Conservation (phyloP, 2,888 invertebrate species). For the Keiferia lycopersicella region DNA sequence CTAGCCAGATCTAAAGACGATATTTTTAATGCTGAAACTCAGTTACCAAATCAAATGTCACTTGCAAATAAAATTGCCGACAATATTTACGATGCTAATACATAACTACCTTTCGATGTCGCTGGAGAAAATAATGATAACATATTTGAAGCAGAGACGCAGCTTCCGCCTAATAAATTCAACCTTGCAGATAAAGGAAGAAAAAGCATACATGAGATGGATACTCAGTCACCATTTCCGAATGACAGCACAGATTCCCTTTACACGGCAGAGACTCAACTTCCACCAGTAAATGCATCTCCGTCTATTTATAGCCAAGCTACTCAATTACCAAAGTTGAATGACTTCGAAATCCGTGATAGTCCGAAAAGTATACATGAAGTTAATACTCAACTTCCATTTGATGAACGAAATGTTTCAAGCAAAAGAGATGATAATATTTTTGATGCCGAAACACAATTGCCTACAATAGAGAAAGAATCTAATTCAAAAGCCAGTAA, state of each 20-base stretch:
- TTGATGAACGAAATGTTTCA: slow-evolving; percentile 29
- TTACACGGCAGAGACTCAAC: slow-evolving; percentile 52
- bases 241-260: slow-evolving; percentile 50
- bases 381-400: slow-evolving; percentile 16
- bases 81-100: neutral
- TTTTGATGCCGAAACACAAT: slow-evolving; percentile 50
- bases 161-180: neutral
- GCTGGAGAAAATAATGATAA: neutral
- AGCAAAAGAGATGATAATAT: slow-evolving; percentile 49
- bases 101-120: neutral
- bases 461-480: slow-evolving; percentile 12
- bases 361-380: slow-evolving; percentile 8
- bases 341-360: slow-evolving; percentile 7
- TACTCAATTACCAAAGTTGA: slow-evolving; percentile 38
- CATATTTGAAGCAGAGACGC: neutral
- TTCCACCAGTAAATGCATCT: slow-evolving; percentile 31
- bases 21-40: slow-evolving; percentile 51
- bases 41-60: slow-evolving; percentile 31
- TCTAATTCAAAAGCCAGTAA: neutral
- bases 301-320: slow-evolving; percentile 30
- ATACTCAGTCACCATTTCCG: slow-evolving; percentile 54
- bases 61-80: neutral
- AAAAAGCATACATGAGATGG: slow-evolving; percentile 43
- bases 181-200: neutral
- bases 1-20: slow-evolving; percentile 47